Base-by-base conservation (phyloP, 2,797 vertebrate genomes). In the Sternarchorhynchus goeldii region DNA sequence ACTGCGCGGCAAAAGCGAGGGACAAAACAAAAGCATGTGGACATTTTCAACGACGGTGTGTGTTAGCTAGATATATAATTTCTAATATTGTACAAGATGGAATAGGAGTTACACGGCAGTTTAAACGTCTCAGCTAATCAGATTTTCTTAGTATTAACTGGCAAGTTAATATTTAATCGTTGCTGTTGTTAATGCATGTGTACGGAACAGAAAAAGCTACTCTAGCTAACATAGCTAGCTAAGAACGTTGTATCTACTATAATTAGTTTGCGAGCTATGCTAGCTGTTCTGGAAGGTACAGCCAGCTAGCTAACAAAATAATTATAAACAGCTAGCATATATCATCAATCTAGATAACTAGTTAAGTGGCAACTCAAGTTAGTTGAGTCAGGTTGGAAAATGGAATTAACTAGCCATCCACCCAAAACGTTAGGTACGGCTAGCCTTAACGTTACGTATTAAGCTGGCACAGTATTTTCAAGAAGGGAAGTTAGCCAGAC, bases 21-120 rank as follows among this genome's bases (percentile, higher is more conserved):
- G 82, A 75, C 84, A 90, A 87, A 92, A 92, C 90, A 91, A 90
- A 92, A 92, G 90, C 92, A 93, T 92, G 92, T 91, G 86, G 85
- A 71, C 80, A 73, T 83, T 80, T 82, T 83, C 78, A 82, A 58
- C 74, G 67, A 79, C 75, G 83, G 86, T 87, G 71, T 65, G 41
- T 70, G 62, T 66, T 59, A 68, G 50, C 56, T 74, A 62, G 77
- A 71, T 29, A 67, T 45, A 20, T 25, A 56, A 18, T 14, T 39
- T 64, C 4, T 2, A 32, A 67, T 25, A 25, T 10, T 1, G 8
- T 32, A 21, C 1, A 12, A 18, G 36, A 32, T 45, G 41, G 41
- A 45, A 32, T 7, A 18, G n/a, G 12, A 14, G 17, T 36, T 6
- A 6, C 5, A 60, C 25, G 5, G 14, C 18, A 18, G 29, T 4